Evolutionary conservation across 2,797 vertebrate genomes (phyloP).

Genomic region (Melanotaenia boesemani): DNA sequence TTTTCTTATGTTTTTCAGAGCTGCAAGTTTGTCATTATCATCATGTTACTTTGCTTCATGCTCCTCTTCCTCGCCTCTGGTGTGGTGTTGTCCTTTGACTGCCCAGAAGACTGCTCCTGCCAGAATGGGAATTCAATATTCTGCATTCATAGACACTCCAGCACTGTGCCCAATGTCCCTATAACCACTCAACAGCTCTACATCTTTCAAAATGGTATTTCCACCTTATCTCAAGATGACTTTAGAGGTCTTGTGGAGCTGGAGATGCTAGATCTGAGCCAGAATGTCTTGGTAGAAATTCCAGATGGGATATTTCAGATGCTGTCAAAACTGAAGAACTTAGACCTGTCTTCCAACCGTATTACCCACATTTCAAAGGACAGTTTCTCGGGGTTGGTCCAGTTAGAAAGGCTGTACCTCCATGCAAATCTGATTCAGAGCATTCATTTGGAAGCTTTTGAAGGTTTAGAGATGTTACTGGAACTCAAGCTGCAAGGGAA

Average conservation of each 20-base stretch:
- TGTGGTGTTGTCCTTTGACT: slow-evolving; percentile 68
- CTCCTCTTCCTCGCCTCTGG: slow-evolving; percentile 72
- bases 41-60: slow-evolving; percentile 64
- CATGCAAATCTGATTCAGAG: slow-evolving; percentile 89
- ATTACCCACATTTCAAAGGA: slow-evolving; percentile 90
- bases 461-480: slow-evolving; percentile 87
- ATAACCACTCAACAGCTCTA: slow-evolving; percentile 84
- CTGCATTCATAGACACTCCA: slow-evolving; percentile 83
- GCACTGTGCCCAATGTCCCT: slow-evolving; percentile 85
- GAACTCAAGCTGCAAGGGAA: slow-evolving; percentile 96
- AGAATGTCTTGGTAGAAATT: slow-evolving; percentile 90
- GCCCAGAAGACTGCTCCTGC: slow-evolving; percentile 89
- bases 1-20: slow-evolving; percentile 59
- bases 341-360: slow-evolving; percentile 92
- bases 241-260: slow-evolving; percentile 85
- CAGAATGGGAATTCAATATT: slow-evolving; percentile 79
- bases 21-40: slow-evolving; percentile 31
- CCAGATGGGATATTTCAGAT: slow-evolving; percentile 88
- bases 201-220: slow-evolving; percentile 91
- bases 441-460: slow-evolving; percentile 90
- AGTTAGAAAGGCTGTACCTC: slow-evolving; percentile 94
- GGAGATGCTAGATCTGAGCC: slow-evolving; percentile 91
- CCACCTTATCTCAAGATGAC: slow-evolving; percentile 82
- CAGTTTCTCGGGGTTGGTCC: slow-evolving; percentile 90
- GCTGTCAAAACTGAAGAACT: slow-evolving; percentile 88